phyloP scores from a whole-genome alignment of 2,113 vertebrate species.

The Neolamprologus falcicula region DNA sequence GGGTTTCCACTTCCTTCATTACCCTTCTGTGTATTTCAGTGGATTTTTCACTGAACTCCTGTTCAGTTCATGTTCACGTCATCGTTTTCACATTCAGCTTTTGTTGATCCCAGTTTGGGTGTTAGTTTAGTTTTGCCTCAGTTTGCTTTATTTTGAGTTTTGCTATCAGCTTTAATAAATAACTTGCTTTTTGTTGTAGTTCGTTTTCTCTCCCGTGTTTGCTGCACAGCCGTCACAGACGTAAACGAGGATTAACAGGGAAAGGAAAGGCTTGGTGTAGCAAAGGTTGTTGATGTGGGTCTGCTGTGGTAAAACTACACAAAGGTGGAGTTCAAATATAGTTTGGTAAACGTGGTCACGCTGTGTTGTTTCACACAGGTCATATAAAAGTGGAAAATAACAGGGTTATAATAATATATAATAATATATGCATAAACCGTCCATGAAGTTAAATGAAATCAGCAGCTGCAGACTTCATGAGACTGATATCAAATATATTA shows the following conservation, averaged over 20 bases:
- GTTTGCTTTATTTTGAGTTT: neutral
- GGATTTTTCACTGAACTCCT: neutral
- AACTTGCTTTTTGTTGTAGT: neutral
- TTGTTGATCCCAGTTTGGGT: neutral
- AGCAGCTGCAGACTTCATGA: neutral
- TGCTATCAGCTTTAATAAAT: neutral
- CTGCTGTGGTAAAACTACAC: neutral
- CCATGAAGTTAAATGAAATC: neutral
- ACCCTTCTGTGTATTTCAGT: neutral
- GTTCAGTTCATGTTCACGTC: neutral
- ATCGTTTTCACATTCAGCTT: neutral
- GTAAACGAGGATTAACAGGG: neutral
- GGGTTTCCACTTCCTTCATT: neutral
- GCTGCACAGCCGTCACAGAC: rapidly evolving
- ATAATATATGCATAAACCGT: neutral
- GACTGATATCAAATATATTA: neutral
- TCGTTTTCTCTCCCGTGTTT: rapidly evolving
- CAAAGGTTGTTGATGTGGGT: neutral
- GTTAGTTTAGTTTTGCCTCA: neutral
- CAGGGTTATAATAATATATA: neutral
- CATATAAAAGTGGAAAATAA: neutral
- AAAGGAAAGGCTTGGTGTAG: neutral
- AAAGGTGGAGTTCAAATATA: neutral
- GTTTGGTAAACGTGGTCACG: neutral
- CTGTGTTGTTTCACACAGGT: neutral